A percentile compares a stretch with the other conserved stretches of the same genome.
Evolutionary conservation across 2,113 vertebrate species (phyloP).

Genomic region (Micromys minutus): DNA sequence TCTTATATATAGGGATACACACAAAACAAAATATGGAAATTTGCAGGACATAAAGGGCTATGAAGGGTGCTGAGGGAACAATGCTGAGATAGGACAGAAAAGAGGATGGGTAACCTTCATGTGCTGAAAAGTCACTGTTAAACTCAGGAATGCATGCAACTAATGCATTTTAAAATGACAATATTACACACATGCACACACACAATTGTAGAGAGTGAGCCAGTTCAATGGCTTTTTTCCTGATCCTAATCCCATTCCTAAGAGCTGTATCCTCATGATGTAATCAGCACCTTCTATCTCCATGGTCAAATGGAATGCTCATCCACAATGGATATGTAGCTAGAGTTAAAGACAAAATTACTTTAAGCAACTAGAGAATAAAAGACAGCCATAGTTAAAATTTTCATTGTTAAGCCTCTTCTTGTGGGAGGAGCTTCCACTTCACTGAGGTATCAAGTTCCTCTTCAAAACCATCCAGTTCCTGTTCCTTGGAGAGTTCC

Average conservation of each 20-base stretch:
- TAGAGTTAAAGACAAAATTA: not conserved
- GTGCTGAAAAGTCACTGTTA: not conserved
- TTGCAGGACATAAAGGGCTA: not conserved
- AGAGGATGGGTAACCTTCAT: too few relatives aligned
- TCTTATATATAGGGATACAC: not conserved
- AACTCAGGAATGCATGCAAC: not conserved
- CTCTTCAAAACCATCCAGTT: slow-evolving; percentile 65
- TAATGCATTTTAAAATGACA: not conserved
- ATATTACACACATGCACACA: not conserved
- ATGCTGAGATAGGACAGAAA: not conserved
- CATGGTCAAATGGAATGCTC: not conserved
- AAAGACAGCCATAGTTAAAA: not conserved
- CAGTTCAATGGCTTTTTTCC: not conserved
- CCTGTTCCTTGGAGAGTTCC: slow-evolving; percentile 82
- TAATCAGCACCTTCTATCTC: not conserved
- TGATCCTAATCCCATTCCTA: not conserved
- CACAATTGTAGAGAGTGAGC: not conserved
- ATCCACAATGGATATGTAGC: not conserved
- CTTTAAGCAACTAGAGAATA: not conserved
- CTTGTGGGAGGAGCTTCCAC: slow-evolving; percentile 71
- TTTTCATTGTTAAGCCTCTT: slow-evolving; percentile 39
- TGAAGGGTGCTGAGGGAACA: not conserved
- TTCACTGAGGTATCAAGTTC: slow-evolving; percentile 39
- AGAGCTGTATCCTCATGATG: not conserved
- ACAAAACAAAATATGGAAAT: not conserved